phyloP scores from a whole-genome alignment of 2,888 invertebrate species.

The Spisula subtruncata region DNA sequence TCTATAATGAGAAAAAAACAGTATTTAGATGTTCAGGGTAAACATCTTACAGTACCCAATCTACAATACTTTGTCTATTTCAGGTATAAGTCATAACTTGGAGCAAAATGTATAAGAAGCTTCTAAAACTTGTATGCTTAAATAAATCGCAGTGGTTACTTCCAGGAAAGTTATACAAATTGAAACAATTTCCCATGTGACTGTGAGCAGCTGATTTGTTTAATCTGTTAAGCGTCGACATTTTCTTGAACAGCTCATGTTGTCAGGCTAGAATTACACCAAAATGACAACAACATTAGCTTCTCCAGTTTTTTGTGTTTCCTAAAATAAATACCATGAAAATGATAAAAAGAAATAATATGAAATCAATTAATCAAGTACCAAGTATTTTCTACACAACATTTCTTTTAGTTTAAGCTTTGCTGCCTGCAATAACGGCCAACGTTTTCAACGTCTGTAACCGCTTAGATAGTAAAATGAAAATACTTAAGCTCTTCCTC shows the following conservation, averaged over 20 bases:
- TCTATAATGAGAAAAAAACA: conserved; percentile 23
- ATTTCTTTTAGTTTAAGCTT: not conserved
- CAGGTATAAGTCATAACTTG: not conserved
- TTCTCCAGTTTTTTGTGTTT: too few species aligned
- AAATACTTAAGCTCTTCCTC: not conserved
- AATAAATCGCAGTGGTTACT: conserved; percentile 2
- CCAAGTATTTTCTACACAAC: too few species aligned
- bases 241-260: not conserved
- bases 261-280: too few species aligned
- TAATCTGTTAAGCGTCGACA: not conserved
- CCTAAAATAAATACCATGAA: too few species aligned
- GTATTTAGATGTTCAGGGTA: not conserved
- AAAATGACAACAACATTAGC: too few species aligned
- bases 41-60: not conserved
- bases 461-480: not conserved
- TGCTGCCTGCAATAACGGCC: not conserved
- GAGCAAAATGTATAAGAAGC: not conserved
- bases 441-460: not conserved
- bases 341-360: too few species aligned
- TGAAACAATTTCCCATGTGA: not conserved
- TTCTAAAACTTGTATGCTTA: not conserved
- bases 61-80: not conserved
- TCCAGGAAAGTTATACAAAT: not conserved
- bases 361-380: too few species aligned
- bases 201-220: not conserved